Conservation (phyloP, 1,140 invertebrate genomes). For the Procambarus clarkii region DNA sequence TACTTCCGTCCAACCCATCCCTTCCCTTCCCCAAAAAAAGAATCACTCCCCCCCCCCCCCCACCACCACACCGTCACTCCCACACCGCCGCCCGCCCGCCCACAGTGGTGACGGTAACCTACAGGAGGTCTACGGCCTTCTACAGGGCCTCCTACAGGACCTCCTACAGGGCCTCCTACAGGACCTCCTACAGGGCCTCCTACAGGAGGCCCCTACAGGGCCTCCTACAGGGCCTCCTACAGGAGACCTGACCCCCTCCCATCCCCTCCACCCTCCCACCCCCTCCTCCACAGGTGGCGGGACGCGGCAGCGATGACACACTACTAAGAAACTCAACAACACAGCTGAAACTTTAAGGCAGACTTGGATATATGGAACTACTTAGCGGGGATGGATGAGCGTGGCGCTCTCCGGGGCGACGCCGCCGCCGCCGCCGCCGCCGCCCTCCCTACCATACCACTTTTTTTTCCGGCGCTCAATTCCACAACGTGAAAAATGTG, state of each 20-base stretch:
- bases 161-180: too few relatives aligned
- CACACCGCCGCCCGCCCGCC: neutral
- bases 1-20: too few relatives aligned
- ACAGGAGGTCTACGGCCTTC: too few relatives aligned
- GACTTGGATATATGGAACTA: conserved; percentile 47
- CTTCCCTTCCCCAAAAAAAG: neutral
- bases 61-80: neutral
- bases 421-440: too few relatives aligned
- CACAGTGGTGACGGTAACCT: neutral
- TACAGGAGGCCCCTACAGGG: too few relatives aligned
- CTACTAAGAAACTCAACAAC: conserved; percentile 9
- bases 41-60: neutral
- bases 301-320: neutral
- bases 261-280: neutral
- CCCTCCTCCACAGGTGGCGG: neutral
- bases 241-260: too few relatives aligned
- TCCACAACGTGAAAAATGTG: conserved; percentile 39
- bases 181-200: too few relatives aligned
- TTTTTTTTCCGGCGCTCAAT: too few relatives aligned
- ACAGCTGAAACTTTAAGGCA: conserved; percentile 12
- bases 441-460: too few relatives aligned
- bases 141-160: too few relatives aligned
- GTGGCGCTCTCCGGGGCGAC: neutral
- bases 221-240: too few relatives aligned
- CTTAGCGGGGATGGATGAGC: conserved; percentile 43